Conservation (phyloP, 1,140 invertebrate species). For the Alviniconcha marisindica region DNA sequence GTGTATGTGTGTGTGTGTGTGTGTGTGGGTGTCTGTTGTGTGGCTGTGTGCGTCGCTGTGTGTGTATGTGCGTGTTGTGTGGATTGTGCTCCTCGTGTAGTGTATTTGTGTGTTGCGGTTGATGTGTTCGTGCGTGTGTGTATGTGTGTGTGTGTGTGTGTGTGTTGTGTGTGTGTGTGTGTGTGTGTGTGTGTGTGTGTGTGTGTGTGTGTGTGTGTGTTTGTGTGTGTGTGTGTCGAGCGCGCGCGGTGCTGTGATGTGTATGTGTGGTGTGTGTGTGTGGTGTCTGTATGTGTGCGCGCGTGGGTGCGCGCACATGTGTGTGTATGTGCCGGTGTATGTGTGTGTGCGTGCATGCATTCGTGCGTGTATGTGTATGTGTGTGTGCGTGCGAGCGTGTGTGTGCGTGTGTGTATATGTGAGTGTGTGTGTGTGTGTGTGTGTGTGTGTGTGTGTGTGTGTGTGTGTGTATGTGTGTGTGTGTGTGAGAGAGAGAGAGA, state of each 20-base stretch:
- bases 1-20: neutral
- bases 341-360: neutral
- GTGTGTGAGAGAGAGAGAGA: neutral
- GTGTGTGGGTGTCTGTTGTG: neutral
- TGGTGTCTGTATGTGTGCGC: neutral
- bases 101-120: neutral
- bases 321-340: neutral
- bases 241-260: neutral
- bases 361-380: neutral
- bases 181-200: neutral
- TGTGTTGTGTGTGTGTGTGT: neutral
- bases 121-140: neutral
- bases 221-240: neutral
- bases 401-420: constrained; percentile 9
- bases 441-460: constrained; percentile 17
- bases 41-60: neutral
- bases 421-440: constrained; percentile 13
- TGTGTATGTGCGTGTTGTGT: neutral
- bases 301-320: neutral
- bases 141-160: no score
- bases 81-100: no score
- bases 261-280: no score
- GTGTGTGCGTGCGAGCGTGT: neutral
- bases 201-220: neutral
- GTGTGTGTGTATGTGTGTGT: neutral